A percentile compares a stretch with the other conserved stretches of the same genome.
These are phyloP conservation scores for Chrysina gloriosa DNA, from an alignment of 2,888 invertebrate genomes.

Conservation along the genomic window DNA sequence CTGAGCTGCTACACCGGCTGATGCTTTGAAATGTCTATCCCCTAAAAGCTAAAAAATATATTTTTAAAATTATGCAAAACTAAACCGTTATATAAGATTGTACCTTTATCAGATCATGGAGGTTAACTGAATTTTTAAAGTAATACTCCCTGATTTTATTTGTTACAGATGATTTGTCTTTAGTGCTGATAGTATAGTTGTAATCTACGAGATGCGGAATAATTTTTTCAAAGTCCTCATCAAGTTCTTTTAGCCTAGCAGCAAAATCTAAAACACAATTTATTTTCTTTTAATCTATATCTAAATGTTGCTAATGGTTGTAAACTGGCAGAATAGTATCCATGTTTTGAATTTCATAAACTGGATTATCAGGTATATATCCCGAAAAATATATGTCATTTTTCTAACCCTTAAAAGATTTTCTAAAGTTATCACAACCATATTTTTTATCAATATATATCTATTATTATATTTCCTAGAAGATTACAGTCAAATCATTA, in stretches of 20 bases:
- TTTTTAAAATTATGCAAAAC: not conserved
- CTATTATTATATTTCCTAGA: too few species aligned
- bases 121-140: conserved; percentile 66
- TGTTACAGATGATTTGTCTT: conserved; percentile 65
- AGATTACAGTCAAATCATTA: too few species aligned
- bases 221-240: conserved; percentile 71
- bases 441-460: too few species aligned
- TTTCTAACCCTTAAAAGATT: too few species aligned
- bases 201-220: conserved; percentile 73
- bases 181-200: conserved; percentile 69
- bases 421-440: too few species aligned
- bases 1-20: conserved; percentile 69
- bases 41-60: conserved; percentile 67
- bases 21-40: conserved; percentile 71
- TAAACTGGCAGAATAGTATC: too few species aligned
- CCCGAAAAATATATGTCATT: too few species aligned
- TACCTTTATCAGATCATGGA: conserved; percentile 47
- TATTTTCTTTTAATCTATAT: too few species aligned
- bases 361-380: too few species aligned
- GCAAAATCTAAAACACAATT: conserved; percentile 47
- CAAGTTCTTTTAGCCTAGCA: conserved; percentile 62
- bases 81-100: conserved; percentile 51
- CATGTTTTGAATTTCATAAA: too few species aligned
- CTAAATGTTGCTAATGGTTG: too few species aligned
- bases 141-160: conserved; percentile 70